phyloP scores from a whole-genome alignment of 2,113 vertebrate genomes.

The Albula goreensis region DNA sequence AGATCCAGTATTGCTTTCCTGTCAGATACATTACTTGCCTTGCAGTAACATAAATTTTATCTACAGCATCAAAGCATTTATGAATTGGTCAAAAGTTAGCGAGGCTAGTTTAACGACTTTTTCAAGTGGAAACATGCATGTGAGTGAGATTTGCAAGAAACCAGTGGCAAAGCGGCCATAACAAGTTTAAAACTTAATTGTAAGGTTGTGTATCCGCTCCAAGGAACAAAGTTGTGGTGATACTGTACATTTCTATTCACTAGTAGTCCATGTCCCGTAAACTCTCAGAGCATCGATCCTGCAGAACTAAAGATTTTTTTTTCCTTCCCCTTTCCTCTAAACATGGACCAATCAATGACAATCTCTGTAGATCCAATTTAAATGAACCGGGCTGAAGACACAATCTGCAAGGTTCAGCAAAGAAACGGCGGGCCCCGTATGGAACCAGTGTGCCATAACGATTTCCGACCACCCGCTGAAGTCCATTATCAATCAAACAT shows the following conservation, averaged over 20 bases:
- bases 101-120: neutral
- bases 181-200: neutral
- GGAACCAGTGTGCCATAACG: neutral
- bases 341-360: slow-evolving; percentile 13
- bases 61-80: neutral
- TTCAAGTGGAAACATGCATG: neutral
- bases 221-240: too few relatives aligned
- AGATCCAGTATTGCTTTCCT: neutral
- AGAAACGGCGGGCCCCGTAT: neutral
- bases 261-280: neutral
- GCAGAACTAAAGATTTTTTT: neutral
- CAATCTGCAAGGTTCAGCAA: slow-evolving; percentile 4
- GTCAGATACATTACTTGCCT: slow-evolving; percentile 7
- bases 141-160: neutral
- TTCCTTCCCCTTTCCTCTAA: neutral
- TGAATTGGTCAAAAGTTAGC: neutral
- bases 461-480: neutral
- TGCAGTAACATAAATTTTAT: neutral
- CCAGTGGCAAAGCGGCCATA: neutral
- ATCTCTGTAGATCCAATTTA: neutral
- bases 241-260: neutral
- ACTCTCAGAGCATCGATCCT: slow-evolving; percentile 1
- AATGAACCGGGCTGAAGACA: neutral
- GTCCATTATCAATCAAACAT: neutral
- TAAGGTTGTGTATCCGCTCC: neutral